Percentiles rank a stretch among this genome's conserved stretches.
Conservation (phyloP, 2,888 invertebrate genomes). For the Gryllus longicercus region DNA sequence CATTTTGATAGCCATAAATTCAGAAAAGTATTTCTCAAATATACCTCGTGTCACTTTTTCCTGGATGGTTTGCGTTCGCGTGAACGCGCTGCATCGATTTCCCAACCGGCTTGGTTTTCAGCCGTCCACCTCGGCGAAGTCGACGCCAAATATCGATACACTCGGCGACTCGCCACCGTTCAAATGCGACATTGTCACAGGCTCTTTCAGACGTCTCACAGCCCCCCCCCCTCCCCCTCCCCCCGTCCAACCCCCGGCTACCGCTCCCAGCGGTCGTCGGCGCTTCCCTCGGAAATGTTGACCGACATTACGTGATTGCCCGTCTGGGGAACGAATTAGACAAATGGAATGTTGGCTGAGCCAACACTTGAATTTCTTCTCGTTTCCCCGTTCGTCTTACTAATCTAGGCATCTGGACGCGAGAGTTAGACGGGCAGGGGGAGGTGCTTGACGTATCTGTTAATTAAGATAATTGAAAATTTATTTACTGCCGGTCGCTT, state of each 20-base stretch:
- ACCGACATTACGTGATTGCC: not conserved
- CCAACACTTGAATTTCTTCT: not conserved
- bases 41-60: too few species aligned
- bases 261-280: not conserved
- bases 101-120: too few species aligned
- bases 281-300: not conserved
- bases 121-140: too few species aligned
- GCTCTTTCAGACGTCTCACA: too few species aligned
- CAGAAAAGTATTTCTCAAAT: too few species aligned
- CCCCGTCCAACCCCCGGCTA: not conserved
- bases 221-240: too few species aligned
- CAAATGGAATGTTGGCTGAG: slow-evolving; percentile 7
- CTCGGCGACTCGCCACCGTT: too few species aligned
- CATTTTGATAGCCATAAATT: too few species aligned
- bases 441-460: not conserved
- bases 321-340: not conserved
- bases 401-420: not conserved
- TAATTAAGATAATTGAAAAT: slow-evolving; percentile 17
- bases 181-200: too few species aligned
- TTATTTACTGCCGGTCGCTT: not conserved
- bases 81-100: too few species aligned
- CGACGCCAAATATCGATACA: too few species aligned
- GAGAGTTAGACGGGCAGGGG: not conserved
- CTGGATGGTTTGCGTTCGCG: too few species aligned
- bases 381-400: not conserved